phyloP scores from a whole-genome alignment of 1,140 invertebrate genomes.

The Vanessa atalanta region DNA sequence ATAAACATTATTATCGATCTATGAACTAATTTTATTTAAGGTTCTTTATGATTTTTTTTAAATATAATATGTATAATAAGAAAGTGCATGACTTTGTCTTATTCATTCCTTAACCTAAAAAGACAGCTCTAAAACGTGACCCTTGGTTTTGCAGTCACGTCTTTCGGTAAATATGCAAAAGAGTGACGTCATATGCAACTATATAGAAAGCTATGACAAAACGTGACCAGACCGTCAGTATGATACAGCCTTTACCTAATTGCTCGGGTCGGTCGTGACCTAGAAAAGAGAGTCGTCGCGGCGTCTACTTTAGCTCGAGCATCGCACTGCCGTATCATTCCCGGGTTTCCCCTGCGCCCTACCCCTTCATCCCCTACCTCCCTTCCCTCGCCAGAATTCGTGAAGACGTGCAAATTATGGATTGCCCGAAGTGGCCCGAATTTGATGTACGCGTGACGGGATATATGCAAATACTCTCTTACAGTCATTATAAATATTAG shows the following conservation, averaged over 20 bases:
- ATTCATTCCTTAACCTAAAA: not conserved
- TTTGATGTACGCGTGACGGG: conserved; percentile 10
- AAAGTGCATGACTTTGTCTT: no score
- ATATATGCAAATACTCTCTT: not conserved
- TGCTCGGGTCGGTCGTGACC: conserved; percentile 38
- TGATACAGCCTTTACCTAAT: conserved; percentile 27
- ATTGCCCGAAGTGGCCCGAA: conserved; percentile 20
- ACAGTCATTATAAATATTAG: no score
- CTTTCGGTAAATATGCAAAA: not conserved
- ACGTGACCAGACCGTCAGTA: conserved; percentile 12
- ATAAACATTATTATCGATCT: no score
- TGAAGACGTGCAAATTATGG: conserved; percentile 30
- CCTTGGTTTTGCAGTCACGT: not conserved
- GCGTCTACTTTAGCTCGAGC: conserved; percentile 34
- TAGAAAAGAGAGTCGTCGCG: conserved; percentile 39
- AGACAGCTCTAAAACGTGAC: not conserved
- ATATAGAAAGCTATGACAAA: conserved; percentile 6
- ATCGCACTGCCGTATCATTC: conserved; percentile 56
- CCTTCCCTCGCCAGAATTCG: conserved; percentile 12
- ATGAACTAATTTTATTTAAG: no score
- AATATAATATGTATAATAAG: no score
- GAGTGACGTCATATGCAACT: conserved; percentile 1
- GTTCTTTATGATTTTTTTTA: no score
- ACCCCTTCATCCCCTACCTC: not conserved
- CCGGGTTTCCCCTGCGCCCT: conserved; percentile 27